These are phyloP conservation scores for Amiota minor DNA, from an alignment of 2,888 invertebrate species.

Conservation along the genomic window DNA sequence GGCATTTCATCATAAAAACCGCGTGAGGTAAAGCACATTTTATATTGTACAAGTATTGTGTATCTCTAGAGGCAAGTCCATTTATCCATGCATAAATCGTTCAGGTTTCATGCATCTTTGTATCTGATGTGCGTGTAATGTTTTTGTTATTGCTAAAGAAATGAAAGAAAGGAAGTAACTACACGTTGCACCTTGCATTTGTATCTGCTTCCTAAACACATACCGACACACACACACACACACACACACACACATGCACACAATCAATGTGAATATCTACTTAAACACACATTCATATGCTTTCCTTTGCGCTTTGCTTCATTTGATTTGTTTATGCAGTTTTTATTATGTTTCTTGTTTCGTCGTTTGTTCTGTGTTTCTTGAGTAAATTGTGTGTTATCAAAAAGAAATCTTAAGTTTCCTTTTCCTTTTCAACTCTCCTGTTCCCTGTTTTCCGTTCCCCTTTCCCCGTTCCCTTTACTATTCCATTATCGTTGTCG, in stretches of 20 bases:
- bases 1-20: slow-evolving; percentile 47
- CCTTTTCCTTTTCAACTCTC: too few relatives aligned
- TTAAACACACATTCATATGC: not conserved
- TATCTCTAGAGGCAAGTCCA: too few relatives aligned
- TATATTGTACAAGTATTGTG: slow-evolving; percentile 21
- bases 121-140: slow-evolving; percentile 6
- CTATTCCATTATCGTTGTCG: not conserved
- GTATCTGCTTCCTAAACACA: not conserved
- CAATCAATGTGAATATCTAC: not conserved
- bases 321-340: slow-evolving; percentile 2
- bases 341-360: not conserved
- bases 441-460: too few relatives aligned
- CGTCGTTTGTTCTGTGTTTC: slow-evolving; percentile 3
- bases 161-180: not conserved
- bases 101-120: slow-evolving; percentile 13
- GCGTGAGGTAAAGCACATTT: slow-evolving; percentile 18
- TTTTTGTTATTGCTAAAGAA: not conserved
- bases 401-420: not conserved
- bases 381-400: not conserved
- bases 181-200: slow-evolving; percentile 28
- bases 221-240: not conserved
- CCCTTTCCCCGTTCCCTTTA: too few relatives aligned
- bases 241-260: not conserved
- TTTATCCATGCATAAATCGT: too few relatives aligned
- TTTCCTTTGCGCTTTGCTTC: not conserved